Base-by-base conservation (phyloP, 2,113 vertebrate genomes). In the Platysternon megacephalum region DNA sequence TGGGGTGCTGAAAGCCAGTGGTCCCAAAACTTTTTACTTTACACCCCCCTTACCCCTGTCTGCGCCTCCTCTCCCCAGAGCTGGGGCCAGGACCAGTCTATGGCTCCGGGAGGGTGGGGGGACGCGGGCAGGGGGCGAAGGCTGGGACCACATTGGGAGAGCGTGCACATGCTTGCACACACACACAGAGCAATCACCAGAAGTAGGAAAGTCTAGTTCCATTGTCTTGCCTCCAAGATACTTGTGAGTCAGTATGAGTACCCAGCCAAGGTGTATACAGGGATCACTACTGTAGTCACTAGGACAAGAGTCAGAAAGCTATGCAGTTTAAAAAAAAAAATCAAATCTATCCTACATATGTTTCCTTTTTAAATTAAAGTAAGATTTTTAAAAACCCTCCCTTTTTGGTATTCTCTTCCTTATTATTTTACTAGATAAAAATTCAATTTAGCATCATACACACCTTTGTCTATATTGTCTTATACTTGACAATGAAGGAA, bases 171-270 rank as follows among this genome's bases (percentile, higher is more conserved):
- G 1, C 49, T 86, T 11, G 0, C 32, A 11, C 51, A 16, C 24
- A 83, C 3, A 9, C 79, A 5, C 4, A 9, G 3, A 29, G 24
- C 10, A 56, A 28, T 28, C 35, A 80, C 7, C 10, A 6, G 3
- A 90, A 88, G 11, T 2, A 81, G 8, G 56, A 39, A n/a, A 88
- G 2, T 51, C 29, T 29, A 35, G 3, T 56, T 79, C 10, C 81
- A 14, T 4, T 55, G 13, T 84, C 26, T 65, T 11, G 8, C 0
- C 2, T 28, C 10, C 1, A 5, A 78, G 2, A 35, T 2, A 86
- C 55, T 72, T 61, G 4, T 2, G 72, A 2, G 11, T 13, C 28
- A 12, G 11, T 90, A 4, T 1, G 88, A 90, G 32, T n/a, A 6
- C 83, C 32, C 3, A 8, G 76, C 85, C 3, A 10, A 88, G 6